Conservation (phyloP, 2,797 vertebrate species). For the Leptodactylus fallax region DNA sequence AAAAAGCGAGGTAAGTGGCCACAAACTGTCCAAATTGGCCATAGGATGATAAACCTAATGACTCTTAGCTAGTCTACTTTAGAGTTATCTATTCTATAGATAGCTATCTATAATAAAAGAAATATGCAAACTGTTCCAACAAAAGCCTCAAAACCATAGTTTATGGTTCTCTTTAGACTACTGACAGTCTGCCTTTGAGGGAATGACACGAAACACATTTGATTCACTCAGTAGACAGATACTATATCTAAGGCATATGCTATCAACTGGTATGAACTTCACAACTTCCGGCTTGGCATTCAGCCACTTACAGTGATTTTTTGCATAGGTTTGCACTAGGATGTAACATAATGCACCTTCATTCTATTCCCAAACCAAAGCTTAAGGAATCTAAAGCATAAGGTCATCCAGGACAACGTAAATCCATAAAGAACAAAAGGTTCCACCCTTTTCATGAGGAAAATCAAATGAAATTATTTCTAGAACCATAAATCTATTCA, state of each 20-base stretch:
- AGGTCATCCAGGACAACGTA: slow-evolving; percentile 2
- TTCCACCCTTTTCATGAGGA: neutral
- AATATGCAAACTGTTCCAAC: neutral
- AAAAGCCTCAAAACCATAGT: neutral
- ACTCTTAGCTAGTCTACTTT: neutral
- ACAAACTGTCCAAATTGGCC: too few relatives aligned
- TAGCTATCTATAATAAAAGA: too few relatives aligned
- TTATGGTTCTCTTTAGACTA: neutral
- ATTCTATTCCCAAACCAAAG: slow-evolving; percentile 20
- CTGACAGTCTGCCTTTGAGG: slow-evolving; percentile 17
- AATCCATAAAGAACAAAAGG: neutral
- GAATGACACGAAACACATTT: slow-evolving; percentile 46
- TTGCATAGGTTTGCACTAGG: slow-evolving; percentile 20
- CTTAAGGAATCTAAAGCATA: neutral
- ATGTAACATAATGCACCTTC: slow-evolving; percentile 35
- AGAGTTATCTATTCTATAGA: too few relatives aligned
- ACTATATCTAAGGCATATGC: neutral
- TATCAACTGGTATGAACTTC: slow-evolving; percentile 51
- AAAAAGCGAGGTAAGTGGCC: neutral
- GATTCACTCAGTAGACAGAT: slow-evolving; percentile 19
- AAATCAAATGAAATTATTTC: neutral
- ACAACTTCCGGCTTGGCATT: slow-evolving; percentile 36
- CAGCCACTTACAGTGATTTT: slow-evolving; percentile 34
- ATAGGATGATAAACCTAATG: neutral
- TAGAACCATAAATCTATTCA: neutral